Conservation (phyloP, 37 sponge, comb jelly and placozoan species). For the Haliclona indistincta region DNA sequence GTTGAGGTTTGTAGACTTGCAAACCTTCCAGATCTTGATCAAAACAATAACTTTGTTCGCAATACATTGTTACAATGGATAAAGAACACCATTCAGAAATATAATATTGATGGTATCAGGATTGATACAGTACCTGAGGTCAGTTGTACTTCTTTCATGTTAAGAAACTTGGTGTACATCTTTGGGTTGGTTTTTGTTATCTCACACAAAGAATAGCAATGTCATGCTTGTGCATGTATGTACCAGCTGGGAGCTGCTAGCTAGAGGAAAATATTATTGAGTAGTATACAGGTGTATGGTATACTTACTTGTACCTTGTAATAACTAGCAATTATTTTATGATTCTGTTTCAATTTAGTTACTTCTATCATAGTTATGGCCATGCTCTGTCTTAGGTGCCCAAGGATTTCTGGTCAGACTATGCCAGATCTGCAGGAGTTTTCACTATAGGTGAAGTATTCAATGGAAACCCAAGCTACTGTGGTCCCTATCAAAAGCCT, state of each 20-base stretch:
- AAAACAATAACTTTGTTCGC: conserved; percentile 69
- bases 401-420: conserved; percentile 71
- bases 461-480: conserved; percentile 66
- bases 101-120: conserved; percentile 73
- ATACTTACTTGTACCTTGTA: too few species aligned
- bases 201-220: neutral
- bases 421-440: conserved; percentile 55
- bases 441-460: conserved; percentile 76
- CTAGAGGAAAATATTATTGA: too few species aligned
- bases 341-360: too few species aligned
- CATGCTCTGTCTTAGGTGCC: conserved; percentile 36
- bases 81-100: conserved; percentile 30
- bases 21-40: conserved; percentile 80
- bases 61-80: conserved; percentile 66
- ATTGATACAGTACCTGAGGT: conserved; percentile 73
- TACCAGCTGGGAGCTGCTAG: too few species aligned
- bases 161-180: neutral
- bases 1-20: conserved; percentile 81
- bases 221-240: too few species aligned
- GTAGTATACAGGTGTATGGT: too few species aligned
- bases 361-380: too few species aligned
- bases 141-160: neutral
- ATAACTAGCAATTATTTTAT: too few species aligned
- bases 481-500: conserved; percentile 62
- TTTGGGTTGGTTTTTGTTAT: neutral